Base-by-base conservation (phyloP, 92 coral and sea anemone species). In the Paramuricea clavata region DNA sequence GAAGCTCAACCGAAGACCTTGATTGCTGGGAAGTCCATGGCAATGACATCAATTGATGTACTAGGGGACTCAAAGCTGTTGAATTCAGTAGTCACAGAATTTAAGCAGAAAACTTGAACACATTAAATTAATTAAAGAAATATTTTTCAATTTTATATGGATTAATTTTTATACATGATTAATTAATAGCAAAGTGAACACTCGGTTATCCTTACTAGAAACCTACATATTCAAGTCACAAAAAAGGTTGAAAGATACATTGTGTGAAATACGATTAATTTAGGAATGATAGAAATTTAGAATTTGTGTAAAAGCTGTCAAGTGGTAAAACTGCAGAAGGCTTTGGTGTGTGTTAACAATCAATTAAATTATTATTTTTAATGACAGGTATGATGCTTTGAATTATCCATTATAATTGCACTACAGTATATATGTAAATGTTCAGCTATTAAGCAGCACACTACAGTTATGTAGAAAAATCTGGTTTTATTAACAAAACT, bases 11-110 rank as follows among this genome's bases (percentile, higher is more conserved):
- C 86, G 31, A 83, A 65, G 49, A 83, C 88, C n/a, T 19, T 88
- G 81, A 42, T 88, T 22, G 92, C 92, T 25, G 92, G 79, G 1
- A 88, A 88, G 72, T 85, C 92, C 11, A 88, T 88, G 92, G 92
- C 92, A 0, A 74, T 88, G 61, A 88, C 88, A 1, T 82, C 92
- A 22, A 81, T 88, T 88, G 88, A 82, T 26, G 86, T 88, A 50
- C 74, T 88, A 19, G 81, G 35, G 16, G 59, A 88, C 64, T 80
- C 92, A n/a, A 74, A 76, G 61, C 32, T 83, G 27, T 78, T 88
- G 69, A 68, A 88, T 41, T 83, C 81, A 11, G 74, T 83, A 64
- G 43, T 26, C 1, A 61, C 52, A 25, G 92, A 88, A 43, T 88
- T 88, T 57, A 30, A 30, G 28, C 57, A 67, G 49, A 82, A 83